Evolutionary conservation across 2,888 invertebrate genomes (phyloP), one percentile per base, ranked within the genome.

Genomic region (Cabera pusaria): DNA sequence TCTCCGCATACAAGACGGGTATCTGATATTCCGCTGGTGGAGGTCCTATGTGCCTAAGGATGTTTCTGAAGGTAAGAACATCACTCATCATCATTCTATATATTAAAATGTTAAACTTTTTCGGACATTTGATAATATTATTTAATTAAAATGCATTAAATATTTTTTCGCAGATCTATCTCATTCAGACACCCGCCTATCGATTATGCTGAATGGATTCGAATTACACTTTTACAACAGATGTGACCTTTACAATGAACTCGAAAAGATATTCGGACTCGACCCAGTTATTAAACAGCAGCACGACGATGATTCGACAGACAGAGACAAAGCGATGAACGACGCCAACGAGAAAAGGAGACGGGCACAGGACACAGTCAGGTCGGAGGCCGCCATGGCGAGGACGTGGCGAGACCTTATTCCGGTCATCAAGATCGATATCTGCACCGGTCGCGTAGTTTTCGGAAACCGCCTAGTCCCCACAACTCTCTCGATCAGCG

Each of bases 1-100:
- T 16, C 80, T 98, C 21, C 92, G 98, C 50, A 93, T 98, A 50
- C 98, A 98, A 78, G 98, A 99, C 89, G 99, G 98, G 1, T 98
- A 97, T 91, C 91, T 98, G 49, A 97, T 98, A 82, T 99, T 99
- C 85, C 92, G 98, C 28, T 99, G 98, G 97, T 99, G 99, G 99
- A 91, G 97, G 49, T 95, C 97, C 17, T 98, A 98, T 76, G 95
- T 97, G 29, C 97, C 97, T 27, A 97, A 97, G 83, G 97, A 97
- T 90, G 95, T 97, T 18, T 96, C 96, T 32, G 98, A 98, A 93
- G 97, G 97, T 97, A 76, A 61, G 6, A n/a, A n/a, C n/a, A n/a
- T n/a, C n/a, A n/a, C n/a, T n/a, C n/a, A n/a, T n/a, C n/a, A n/a
- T n/a, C n/a, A n/a, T n/a, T n/a, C n/a, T n/a, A n/a, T n/a, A n/a